phyloP scores from a whole-genome alignment of 2,888 invertebrate species.

The Tetragonula carbonaria region DNA sequence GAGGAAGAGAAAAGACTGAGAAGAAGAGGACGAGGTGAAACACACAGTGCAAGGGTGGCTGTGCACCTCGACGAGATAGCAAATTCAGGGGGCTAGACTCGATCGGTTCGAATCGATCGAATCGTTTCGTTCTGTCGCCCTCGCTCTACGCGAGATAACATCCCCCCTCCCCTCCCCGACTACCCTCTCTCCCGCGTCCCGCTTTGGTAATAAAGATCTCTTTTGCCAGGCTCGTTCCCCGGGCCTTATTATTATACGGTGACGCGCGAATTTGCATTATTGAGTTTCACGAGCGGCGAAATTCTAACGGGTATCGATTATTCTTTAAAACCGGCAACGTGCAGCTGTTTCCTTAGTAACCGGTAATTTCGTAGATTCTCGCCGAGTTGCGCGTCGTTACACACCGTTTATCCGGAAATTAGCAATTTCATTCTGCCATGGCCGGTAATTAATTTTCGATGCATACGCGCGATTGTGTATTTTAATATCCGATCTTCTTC shows the following conservation, averaged over 20 bases:
- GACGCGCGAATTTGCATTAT: slow-evolving; percentile 58
- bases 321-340: slow-evolving; percentile 45
- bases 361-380: slow-evolving; percentile 44
- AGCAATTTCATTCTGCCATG: slow-evolving; percentile 24
- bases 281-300: slow-evolving; percentile 44
- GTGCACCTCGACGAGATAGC: no score
- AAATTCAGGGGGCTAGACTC: not conserved
- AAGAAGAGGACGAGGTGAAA: not conserved
- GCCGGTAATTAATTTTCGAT: slow-evolving; percentile 36
- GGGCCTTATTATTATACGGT: slow-evolving; percentile 53
- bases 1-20: not conserved
- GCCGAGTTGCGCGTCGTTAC: slow-evolving; percentile 15
- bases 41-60: no score
- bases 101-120: slow-evolving; percentile 33
- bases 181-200: not conserved
- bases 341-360: slow-evolving; percentile 60
- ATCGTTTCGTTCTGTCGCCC: slow-evolving; percentile 17
- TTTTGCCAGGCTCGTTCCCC: slow-evolving; percentile 4
- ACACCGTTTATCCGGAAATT: slow-evolving; percentile 29
- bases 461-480: slow-evolving; percentile 24
- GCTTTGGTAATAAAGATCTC: slow-evolving; percentile 13
- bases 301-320: slow-evolving; percentile 57
- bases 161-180: not conserved
- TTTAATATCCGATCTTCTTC: slow-evolving; percentile 24
- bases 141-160: not conserved